These are phyloP conservation scores for Lithobates pipiens DNA, from an alignment of 2,797 vertebrate species.

Conservation along the genomic window DNA sequence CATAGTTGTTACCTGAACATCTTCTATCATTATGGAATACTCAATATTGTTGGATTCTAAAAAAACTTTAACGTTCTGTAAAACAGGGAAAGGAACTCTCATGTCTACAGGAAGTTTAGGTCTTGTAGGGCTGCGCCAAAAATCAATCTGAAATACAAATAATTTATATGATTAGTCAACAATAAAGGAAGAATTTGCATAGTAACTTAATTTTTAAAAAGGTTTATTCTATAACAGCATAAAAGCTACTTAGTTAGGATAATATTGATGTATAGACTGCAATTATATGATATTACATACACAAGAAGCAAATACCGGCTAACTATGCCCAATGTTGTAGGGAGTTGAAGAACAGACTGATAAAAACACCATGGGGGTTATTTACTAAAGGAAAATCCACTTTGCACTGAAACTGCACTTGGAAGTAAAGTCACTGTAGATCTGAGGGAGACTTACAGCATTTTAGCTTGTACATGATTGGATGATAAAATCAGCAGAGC, in stretches of 20 bases:
- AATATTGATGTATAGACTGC: neutral
- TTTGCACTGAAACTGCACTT: too few relatives aligned
- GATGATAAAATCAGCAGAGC: too few relatives aligned
- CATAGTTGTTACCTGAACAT: constrained; percentile 72
- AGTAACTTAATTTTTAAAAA: neutral
- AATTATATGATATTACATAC: neutral
- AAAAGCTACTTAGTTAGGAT: neutral
- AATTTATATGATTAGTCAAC: neutral
- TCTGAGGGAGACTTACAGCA: too few relatives aligned
- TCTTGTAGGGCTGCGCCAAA: constrained; percentile 70
- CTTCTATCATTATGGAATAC: constrained; percentile 74
- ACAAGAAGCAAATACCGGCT: too few relatives aligned
- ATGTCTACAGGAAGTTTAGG: constrained; percentile 67
- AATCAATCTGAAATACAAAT: constrained; percentile 71
- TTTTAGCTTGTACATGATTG: too few relatives aligned
- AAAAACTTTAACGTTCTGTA: constrained; percentile 69
- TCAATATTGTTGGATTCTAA: constrained; percentile 66
- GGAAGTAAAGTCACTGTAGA: too few relatives aligned
- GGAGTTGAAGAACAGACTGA: too few relatives aligned
- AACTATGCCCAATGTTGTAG: too few relatives aligned
- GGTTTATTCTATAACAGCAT: neutral
- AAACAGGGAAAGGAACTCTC: constrained; percentile 67
- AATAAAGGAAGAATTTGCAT: neutral
- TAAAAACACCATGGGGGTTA: too few relatives aligned
- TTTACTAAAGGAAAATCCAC: too few relatives aligned